Conservation (phyloP, 2,797 vertebrate species). For the Oophaga sylvatica region DNA sequence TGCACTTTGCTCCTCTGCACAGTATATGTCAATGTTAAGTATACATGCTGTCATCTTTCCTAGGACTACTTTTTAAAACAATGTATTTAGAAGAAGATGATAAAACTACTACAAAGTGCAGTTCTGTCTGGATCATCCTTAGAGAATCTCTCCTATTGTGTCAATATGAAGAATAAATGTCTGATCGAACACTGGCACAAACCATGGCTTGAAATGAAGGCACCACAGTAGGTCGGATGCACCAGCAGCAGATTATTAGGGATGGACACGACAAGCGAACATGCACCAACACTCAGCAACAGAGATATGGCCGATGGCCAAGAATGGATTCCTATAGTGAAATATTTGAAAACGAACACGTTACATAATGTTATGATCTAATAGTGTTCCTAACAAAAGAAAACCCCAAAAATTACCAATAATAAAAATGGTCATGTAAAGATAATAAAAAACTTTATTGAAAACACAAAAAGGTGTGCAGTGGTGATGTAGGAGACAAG, state of each 20-base stretch:
- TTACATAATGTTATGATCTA: neutral
- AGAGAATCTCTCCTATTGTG: constrained; percentile 38
- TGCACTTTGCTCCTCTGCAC: neutral
- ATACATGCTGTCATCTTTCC: neutral
- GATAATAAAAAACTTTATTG: too few species aligned
- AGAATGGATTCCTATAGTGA: neutral
- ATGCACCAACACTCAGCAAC: neutral
- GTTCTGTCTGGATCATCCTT: constrained; percentile 22
- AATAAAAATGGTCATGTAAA: too few species aligned
- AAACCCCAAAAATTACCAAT: too few species aligned
- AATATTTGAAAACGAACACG: neutral
- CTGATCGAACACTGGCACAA: constrained; percentile 10
- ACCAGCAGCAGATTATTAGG: neutral
- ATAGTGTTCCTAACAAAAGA: neutral
- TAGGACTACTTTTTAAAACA: neutral
- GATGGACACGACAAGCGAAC: constrained; percentile 37
- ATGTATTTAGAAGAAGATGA: neutral
- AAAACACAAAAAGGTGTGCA: too few species aligned
- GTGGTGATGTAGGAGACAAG: too few species aligned
- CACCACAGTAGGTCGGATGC: constrained; percentile 13
- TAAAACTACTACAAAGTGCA: neutral
- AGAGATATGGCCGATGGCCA: neutral
- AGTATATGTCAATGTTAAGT: neutral
- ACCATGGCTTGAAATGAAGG: constrained; percentile 34
- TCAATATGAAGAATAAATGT: constrained; percentile 18